Percentiles rank a stretch among this genome's conserved stretches.
Conservation (phyloP, 2,888 invertebrate species). For the Sericinus montela region DNA sequence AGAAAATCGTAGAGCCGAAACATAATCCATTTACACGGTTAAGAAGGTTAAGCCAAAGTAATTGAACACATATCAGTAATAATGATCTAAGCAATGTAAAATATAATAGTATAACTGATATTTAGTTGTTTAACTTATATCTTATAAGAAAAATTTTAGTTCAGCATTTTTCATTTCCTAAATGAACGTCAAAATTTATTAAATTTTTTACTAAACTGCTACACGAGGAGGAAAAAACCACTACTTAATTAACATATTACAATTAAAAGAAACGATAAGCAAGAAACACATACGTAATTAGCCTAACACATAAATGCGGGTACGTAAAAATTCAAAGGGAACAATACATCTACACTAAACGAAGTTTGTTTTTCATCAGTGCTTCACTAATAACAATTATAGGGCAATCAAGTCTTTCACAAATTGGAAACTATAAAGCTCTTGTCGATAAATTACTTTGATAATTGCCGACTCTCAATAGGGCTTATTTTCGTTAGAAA, state of each 20-base stretch:
- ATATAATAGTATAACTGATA: too few species aligned
- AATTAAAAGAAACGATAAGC: too few species aligned
- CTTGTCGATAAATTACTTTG: slow-evolving; percentile 22
- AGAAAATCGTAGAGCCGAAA: slow-evolving; percentile 31
- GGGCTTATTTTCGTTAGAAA: slow-evolving; percentile 29
- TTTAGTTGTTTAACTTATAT: too few species aligned
- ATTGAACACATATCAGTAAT: too few species aligned
- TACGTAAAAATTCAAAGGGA: slow-evolving; percentile 27
- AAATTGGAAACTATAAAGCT: slow-evolving; percentile 40
- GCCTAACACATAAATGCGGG: slow-evolving; percentile 7
- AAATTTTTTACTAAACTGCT: too few species aligned
- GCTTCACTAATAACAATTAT: slow-evolving; percentile 52
- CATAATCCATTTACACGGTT: slow-evolving; percentile 19
- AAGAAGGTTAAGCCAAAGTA: not conserved
- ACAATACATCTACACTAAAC: slow-evolving; percentile 22
- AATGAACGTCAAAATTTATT: too few species aligned
- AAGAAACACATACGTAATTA: too few species aligned
- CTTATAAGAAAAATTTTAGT: too few species aligned
- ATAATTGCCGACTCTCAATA: slow-evolving; percentile 25
- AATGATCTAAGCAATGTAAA: too few species aligned
- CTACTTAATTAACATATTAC: too few species aligned
- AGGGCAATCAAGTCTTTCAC: slow-evolving; percentile 52
- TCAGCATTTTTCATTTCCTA: too few species aligned
- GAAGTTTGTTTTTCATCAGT: slow-evolving; percentile 41
- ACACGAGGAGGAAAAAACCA: too few species aligned